Evolutionary conservation across 2,888 invertebrate species (phyloP).

Genomic region (Agelastica alni): DNA sequence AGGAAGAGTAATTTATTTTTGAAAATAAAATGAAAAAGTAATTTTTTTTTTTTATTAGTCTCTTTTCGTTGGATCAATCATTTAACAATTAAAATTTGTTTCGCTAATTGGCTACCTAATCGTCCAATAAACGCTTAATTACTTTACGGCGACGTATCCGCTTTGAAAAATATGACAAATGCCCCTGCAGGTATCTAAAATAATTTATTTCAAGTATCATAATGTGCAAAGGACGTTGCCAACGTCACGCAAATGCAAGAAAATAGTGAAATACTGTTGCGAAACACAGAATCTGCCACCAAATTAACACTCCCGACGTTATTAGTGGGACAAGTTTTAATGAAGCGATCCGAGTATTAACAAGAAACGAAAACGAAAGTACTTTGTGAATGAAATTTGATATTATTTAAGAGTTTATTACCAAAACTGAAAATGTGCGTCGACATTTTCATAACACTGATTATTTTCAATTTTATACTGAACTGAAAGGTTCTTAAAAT

Average conservation of each 20-base stretch:
- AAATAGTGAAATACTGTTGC: slow-evolving; percentile 32
- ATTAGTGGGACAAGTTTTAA: slow-evolving; percentile 25
- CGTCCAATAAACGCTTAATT: neutral
- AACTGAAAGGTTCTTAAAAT: too few species aligned
- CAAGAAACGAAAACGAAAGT: slow-evolving; percentile 18
- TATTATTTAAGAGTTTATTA: too few species aligned
- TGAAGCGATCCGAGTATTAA: slow-evolving; percentile 23
- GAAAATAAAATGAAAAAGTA: too few species aligned
- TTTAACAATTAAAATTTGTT: too few species aligned
- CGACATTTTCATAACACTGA: too few species aligned
- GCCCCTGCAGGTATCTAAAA: slow-evolving; percentile 13
- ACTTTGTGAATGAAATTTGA: too few species aligned
- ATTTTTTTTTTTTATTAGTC: too few species aligned
- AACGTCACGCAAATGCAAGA: slow-evolving; percentile 35
- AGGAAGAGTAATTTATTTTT: too few species aligned
- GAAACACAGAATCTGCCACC: slow-evolving; percentile 29
- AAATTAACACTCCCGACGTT: slow-evolving; percentile 35
- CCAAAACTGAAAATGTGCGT: too few species aligned
- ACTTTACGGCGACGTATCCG: too few species aligned
- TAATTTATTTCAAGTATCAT: slow-evolving; percentile 24
- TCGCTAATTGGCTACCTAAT: slow-evolving; percentile 6
- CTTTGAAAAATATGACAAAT: slow-evolving; percentile 20
- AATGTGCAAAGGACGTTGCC: slow-evolving; percentile 25
- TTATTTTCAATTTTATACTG: too few species aligned
- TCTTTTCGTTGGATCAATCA: too few species aligned